Percentiles rank a stretch among this genome's conserved stretches.
Conservation (phyloP, 2,888 invertebrate genomes). For the Lasioglossum calceatum region DNA sequence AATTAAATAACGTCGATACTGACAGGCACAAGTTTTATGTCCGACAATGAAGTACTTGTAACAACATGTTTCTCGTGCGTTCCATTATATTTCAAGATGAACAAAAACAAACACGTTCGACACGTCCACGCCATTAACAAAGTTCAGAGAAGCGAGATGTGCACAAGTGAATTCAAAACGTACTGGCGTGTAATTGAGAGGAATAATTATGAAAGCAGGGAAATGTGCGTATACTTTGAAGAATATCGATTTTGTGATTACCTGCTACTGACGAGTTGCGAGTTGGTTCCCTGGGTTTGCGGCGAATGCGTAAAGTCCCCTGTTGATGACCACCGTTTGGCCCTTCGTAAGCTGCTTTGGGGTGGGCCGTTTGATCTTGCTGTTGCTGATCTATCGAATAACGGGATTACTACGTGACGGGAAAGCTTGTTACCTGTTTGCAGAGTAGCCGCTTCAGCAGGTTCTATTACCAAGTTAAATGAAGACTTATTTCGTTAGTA, state of each 20-base stretch:
- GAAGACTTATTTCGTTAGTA: slow-evolving; percentile 2
- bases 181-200: slow-evolving; percentile 40
- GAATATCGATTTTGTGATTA: slow-evolving; percentile 77
- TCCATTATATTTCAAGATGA: no score
- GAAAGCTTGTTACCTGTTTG: slow-evolving; percentile 37
- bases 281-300: slow-evolving; percentile 79
- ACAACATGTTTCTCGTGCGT: background rate
- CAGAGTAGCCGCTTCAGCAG: slow-evolving; percentile 11
- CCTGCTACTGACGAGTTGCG: slow-evolving; percentile 85
- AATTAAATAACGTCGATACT: background rate
- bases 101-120: slow-evolving; percentile 18
- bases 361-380: slow-evolving; percentile 87
- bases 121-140: background rate
- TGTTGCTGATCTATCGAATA: slow-evolving; percentile 85
- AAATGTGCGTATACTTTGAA: slow-evolving; percentile 36
- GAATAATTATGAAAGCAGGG: slow-evolving; percentile 50
- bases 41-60: background rate
- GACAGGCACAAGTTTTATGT: background rate
- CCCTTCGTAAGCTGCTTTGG: slow-evolving; percentile 86
- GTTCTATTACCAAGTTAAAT: background rate
- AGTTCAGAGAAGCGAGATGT: slow-evolving; percentile 34
- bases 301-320: slow-evolving; percentile 90
- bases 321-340: slow-evolving; percentile 93
- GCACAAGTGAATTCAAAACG: slow-evolving; percentile 14
- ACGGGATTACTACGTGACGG: slow-evolving; percentile 50